Evolutionary conservation across 2,888 invertebrate genomes (phyloP), one percentile per base, ranked within the genome.

Genomic region (Thera obeliscata): DNA sequence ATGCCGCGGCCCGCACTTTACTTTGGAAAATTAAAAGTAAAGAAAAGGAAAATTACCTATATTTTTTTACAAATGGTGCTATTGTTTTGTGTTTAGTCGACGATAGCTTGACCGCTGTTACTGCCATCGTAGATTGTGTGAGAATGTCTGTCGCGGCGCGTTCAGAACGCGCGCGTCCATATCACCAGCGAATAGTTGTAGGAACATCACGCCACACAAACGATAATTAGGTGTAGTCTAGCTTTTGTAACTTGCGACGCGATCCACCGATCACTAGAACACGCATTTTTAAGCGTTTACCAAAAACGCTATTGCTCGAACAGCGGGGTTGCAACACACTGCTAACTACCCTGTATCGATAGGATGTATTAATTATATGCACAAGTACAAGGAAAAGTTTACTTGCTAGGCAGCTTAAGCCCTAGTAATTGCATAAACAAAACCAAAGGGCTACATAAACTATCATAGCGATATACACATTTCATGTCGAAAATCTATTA

Each of bases 11-110:
- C 74, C 76, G 76, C 72, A 74, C 71, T 76, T 76, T 56, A 38
- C 12, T 56, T 75, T 74, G 68, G 76, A 74, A 72, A 74, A 73
- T 81, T 83, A 86, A 85, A 82, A 82, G 85, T 84, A 68, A 75
- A 75, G 72, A 78, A 70, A 80, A 71, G 78, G 80, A 80, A 80
- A 79, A 85, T 85, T 33, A 52, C 33, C 50, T 85, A 86, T 90
- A 90, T 91, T 91, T 91, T 92, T 90, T 91, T 91, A 91, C 90
- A 88, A 91, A 92, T 91, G 93, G 93, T 93, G 93, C 93, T 93
- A 92, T 86, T 87, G 86, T 88, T 90, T 90, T 90, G 86, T 88
- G 90, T 90, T 87, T 90, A 89, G 90, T 88, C 87, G 85, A 90
- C 81, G 86, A 86, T 88, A 86, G 89, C 87, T 89, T 86, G 86